Percentiles rank a stretch among this genome's conserved stretches.
These are phyloP conservation scores for Rhodeus uyekii DNA, from an alignment of 2,797 vertebrate species.

Conservation along the genomic window DNA sequence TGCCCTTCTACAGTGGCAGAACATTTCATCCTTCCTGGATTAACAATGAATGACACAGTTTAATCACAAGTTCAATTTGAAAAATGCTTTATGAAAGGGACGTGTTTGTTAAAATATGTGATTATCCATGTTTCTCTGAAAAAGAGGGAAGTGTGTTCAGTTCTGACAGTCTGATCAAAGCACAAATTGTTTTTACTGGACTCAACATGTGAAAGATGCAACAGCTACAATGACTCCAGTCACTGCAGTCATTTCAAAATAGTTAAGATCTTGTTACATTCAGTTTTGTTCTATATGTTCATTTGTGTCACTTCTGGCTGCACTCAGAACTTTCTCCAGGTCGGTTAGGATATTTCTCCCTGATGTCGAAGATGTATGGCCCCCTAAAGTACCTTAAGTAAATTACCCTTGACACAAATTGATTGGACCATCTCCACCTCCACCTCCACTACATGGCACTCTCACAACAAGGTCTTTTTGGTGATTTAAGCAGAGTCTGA, in stretches of 20 bases:
- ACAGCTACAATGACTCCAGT: background rate
- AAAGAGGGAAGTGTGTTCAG: background rate
- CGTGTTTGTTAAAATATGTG: background rate
- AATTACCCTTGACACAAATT: background rate
- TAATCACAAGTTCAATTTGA: background rate
- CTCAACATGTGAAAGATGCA: background rate
- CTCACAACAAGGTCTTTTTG: background rate
- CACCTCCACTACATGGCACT: background rate
- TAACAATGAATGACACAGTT: background rate
- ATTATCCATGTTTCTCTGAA: constrained; percentile 2
- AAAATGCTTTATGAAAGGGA: constrained; percentile 6
- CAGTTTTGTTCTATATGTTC: background rate
- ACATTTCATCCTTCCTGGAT: constrained; percentile 19
- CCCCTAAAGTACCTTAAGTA: background rate
- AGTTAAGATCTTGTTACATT: background rate
- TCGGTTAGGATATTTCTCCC: background rate
- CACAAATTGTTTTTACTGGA: background rate
- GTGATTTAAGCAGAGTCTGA: background rate
- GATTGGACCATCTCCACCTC: constrained; percentile 4
- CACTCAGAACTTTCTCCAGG: background rate
- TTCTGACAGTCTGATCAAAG: background rate
- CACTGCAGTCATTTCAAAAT: background rate
- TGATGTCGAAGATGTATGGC: background rate
- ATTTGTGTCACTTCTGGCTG: background rate
- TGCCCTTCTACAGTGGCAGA: constrained; percentile 1